Base-by-base conservation (phyloP, 2,888 invertebrate species). In the Cacoxenus indagator region DNA sequence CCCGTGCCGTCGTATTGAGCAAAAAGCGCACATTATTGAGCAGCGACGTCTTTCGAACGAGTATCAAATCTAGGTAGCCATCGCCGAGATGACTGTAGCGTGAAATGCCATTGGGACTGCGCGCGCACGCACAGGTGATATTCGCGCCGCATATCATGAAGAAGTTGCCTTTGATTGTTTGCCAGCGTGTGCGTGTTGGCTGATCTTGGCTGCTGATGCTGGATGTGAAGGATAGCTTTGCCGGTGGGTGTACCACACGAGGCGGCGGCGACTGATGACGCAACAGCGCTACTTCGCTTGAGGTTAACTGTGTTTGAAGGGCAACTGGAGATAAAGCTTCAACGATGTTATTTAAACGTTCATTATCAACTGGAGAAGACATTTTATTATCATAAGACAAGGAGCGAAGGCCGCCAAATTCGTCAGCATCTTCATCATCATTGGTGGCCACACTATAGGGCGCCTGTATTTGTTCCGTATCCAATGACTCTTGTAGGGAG, bases 11-110 rank as follows among this genome's bases (percentile, higher is more conserved):
- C 62, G 92, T 89, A 73, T 92, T 89, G 31, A 92, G 84, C 61
- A 95, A 88, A 82, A 95, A 91, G 71, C 92, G 90, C 54, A 95
- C 86, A 85, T 93, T 94, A 82, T 94, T 92, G 46, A 93, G 82
- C 67, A 94, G 85, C 22, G 93, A 92, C 22, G 94, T 93, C 81
- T 93, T 92, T 55, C 91, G 90, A 45, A 95, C 92, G 48, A 95
- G 86, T 73, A 95, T 92, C 74, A 95, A 89, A 88, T 95, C 94
- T 70, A 94, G 89, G 84, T 91, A 92, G 29, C 95, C 95, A 86
- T 95, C 94, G 0, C 95, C 94, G 46, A 95, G 89, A 86, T 95
- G 95, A 84, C 93, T 92, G 78, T 91, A 92, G 1, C 94, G 94
- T 55, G 95, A 93, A 77, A 94, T 92, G 57, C 95, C 95, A 81